Conservation (phyloP, 2,888 invertebrate genomes). For the Cryptocheilus praepositus region DNA sequence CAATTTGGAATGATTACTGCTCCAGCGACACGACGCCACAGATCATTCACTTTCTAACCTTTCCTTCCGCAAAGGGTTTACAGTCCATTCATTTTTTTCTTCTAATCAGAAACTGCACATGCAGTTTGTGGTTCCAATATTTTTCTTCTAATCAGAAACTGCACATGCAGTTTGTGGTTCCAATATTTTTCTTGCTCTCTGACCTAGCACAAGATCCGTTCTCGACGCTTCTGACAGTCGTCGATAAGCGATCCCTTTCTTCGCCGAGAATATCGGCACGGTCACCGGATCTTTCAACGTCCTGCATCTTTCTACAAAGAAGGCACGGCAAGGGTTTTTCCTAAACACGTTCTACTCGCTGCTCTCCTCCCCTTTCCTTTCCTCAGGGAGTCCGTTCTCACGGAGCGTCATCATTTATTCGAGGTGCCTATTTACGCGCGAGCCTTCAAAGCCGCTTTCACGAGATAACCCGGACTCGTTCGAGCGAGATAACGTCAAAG, state of each 20-base stretch:
- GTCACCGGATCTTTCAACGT: slow-evolving; percentile 13
- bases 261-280: slow-evolving; percentile 14
- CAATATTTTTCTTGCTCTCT: no score
- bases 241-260: slow-evolving; percentile 52
- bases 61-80: no score
- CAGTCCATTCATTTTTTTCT: no score
- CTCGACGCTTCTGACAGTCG: slow-evolving; percentile 27
- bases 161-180: no score
- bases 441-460: slow-evolving; percentile 65
- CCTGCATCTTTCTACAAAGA: slow-evolving; percentile 1
- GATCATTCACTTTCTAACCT: no score
- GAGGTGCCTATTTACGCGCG: slow-evolving; percentile 65
- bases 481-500: slow-evolving; percentile 67
- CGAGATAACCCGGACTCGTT: slow-evolving; percentile 64
- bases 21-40: no score
- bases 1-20: no score
- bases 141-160: not conserved
- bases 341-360: slow-evolving; percentile 7
- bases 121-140: no score
- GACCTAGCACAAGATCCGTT: not conserved
- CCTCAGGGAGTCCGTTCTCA: not conserved
- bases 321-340: not conserved
- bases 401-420: slow-evolving; percentile 65
- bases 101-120: not conserved
- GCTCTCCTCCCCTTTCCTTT: slow-evolving; percentile 5